Evolutionary conservation across 2,797 vertebrate species (phyloP).

Genomic region (Macropus fuliginosus): DNA sequence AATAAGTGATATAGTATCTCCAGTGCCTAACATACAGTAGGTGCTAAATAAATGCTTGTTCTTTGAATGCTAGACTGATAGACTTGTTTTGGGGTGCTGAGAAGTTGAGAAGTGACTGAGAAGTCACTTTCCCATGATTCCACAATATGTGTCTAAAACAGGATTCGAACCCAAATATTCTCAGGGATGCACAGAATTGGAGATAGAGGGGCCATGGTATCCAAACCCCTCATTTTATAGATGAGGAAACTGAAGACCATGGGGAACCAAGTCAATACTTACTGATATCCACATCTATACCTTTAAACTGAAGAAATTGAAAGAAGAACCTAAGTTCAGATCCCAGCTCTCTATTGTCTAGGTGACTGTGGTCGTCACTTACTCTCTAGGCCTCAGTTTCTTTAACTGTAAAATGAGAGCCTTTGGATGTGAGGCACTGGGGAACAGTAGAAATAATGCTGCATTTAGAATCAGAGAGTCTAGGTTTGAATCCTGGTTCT

Average conservation of each 20-base stretch:
- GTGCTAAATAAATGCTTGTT: too few species aligned
- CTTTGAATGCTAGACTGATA: too few species aligned
- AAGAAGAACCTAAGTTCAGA: neutral
- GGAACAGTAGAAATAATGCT: neutral
- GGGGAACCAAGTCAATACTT: neutral
- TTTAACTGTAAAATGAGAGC: neutral
- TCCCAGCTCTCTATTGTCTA: neutral
- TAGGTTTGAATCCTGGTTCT: neutral
- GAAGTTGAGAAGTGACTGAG: too few species aligned
- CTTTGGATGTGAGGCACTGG: neutral
- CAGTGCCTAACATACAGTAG: too few species aligned
- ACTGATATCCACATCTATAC: neutral
- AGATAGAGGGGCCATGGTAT: neutral
- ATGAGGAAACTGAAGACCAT: neutral
- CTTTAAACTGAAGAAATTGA: conserved; percentile 29
- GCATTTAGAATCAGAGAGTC: neutral
- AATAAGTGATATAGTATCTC: neutral
- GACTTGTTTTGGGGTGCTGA: too few species aligned
- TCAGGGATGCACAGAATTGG: neutral
- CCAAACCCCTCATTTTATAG: neutral
- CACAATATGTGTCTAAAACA: neutral
- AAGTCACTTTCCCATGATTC: neutral
- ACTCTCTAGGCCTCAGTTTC: neutral
- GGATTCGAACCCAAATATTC: neutral
- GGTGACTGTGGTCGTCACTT: neutral